These are phyloP conservation scores for Tetropium fuscum DNA, from an alignment of 2,888 invertebrate genomes.

Conservation along the genomic window DNA sequence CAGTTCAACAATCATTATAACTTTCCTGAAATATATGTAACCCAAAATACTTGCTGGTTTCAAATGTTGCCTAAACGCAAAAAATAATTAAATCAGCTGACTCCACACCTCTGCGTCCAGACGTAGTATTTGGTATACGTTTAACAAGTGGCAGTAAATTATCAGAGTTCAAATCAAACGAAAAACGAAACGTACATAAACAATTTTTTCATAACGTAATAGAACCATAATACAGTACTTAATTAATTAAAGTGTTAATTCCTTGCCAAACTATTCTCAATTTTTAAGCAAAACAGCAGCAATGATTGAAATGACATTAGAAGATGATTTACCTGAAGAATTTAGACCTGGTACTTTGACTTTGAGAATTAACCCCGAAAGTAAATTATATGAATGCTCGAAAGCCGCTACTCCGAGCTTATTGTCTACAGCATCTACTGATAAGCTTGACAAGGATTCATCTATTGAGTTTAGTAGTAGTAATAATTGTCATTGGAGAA, in stretches of 20 bases:
- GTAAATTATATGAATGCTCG: conserved; percentile 33
- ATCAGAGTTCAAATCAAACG: conserved; percentile 4
- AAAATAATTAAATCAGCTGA: conserved; percentile 39
- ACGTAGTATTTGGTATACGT: conserved; percentile 17
- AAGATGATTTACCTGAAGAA: conserved; percentile 69
- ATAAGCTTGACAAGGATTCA: conserved; percentile 47
- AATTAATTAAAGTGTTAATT: too few species aligned
- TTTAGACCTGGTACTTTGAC: conserved; percentile 72
- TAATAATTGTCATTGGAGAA: conserved; percentile 55
- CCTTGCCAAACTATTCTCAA: too few species aligned
- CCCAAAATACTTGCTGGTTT: background rate
- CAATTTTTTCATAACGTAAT: too few species aligned
- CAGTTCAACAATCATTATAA: too few species aligned
- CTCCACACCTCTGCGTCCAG: too few species aligned
- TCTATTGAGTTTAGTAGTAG: conserved; percentile 45
- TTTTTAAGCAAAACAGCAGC: background rate
- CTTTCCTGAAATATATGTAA: background rate
- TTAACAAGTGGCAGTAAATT: conserved; percentile 2
- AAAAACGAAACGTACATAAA: background rate
- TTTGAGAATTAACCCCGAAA: conserved; percentile 53
- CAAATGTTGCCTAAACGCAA: conserved; percentile 31
- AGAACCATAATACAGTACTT: too few species aligned
- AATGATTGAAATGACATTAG: conserved; percentile 60
- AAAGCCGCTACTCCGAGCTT: conserved; percentile 28
- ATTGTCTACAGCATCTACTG: conserved; percentile 38